Evolutionary conservation across 2,113 vertebrate genomes (phyloP).

Genomic region (Megaceryle torquata): DNA sequence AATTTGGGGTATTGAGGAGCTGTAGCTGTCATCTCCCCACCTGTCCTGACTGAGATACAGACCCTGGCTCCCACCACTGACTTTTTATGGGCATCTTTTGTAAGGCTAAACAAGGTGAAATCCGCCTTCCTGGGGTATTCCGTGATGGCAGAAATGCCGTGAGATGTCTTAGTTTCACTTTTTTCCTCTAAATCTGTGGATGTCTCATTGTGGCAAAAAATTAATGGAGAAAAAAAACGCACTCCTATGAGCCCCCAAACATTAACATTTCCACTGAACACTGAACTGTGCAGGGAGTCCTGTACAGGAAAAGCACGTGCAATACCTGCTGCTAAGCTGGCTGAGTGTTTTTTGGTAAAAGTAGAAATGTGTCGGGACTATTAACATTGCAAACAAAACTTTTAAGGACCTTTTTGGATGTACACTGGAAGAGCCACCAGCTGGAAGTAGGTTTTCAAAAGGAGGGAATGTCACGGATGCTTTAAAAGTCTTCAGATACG

Average conservation of each 20-base stretch:
- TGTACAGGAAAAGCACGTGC: not conserved
- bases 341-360: not conserved
- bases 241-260: not conserved
- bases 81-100: not conserved
- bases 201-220: not conserved
- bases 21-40: not conserved
- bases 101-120: not conserved
- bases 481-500: slow-evolving; percentile 12
- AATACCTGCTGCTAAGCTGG: not conserved
- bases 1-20: not conserved
- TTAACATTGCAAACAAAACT: not conserved
- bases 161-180: not conserved
- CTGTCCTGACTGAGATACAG: rapidly evolving
- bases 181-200: not conserved
- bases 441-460: not conserved
- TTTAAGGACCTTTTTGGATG: not conserved
- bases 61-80: not conserved
- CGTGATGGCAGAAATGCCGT: not conserved
- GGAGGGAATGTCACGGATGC: not conserved
- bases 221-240: not conserved
- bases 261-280: not conserved
- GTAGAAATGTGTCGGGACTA: not conserved
- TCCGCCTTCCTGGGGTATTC: not conserved
- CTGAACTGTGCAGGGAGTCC: not conserved
- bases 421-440: not conserved